phyloP scores from a whole-genome alignment of 2,797 vertebrate genomes.

The Botia almorhae region DNA sequence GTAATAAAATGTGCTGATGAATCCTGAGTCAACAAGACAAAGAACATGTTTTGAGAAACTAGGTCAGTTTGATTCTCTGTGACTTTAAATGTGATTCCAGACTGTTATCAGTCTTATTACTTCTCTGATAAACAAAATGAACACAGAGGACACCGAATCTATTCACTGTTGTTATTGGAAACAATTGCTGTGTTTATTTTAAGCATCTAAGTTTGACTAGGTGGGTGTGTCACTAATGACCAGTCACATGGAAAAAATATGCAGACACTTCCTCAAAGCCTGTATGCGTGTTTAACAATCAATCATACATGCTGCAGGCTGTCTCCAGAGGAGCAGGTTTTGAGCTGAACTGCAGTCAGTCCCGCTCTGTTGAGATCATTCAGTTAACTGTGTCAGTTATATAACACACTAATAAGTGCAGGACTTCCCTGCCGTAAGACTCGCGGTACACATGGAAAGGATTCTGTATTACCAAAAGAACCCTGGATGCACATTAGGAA shows the following conservation, averaged over 20 bases:
- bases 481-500: background rate
- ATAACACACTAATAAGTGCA: conserved; percentile 22
- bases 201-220: conserved; percentile 52
- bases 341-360: background rate
- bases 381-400: conserved; percentile 32
- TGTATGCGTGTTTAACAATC: background rate
- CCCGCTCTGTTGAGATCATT: conserved; percentile 14
- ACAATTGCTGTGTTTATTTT: conserved; percentile 62
- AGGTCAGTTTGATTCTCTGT: background rate
- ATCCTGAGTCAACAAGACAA: background rate
- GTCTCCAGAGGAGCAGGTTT: background rate
- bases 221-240: conserved; percentile 52
- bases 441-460: background rate
- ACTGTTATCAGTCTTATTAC: background rate
- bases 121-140: background rate
- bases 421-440: conserved; percentile 12
- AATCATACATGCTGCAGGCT: conserved; percentile 1
- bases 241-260: conserved; percentile 30
- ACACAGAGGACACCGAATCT: too few relatives aligned
- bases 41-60: background rate
- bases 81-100: background rate
- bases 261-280: conserved; percentile 45
- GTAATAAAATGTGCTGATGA: background rate
- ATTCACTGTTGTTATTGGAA: conserved; percentile 10
- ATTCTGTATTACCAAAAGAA: background rate